Percentiles rank a stretch among this genome's conserved stretches.
phyloP scores from a whole-genome alignment of 2,888 invertebrate genomes.

The Andrena dorsata region DNA sequence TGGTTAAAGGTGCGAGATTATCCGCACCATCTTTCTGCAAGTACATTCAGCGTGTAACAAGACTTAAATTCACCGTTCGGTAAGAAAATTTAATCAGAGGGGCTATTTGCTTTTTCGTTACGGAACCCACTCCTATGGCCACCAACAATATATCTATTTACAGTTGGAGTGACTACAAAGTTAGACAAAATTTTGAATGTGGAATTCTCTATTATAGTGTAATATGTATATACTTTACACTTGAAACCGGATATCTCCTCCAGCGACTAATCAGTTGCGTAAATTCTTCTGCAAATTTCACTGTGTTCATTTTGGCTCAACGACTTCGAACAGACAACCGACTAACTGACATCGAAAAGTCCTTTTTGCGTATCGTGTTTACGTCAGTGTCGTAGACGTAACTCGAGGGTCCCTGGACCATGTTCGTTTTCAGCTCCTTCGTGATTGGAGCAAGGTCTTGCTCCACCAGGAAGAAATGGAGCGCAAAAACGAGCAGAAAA shows the following conservation, averaged over 20 bases:
- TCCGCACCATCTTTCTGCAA: slow-evolving; percentile 4
- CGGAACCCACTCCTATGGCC: no score
- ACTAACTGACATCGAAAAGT: slow-evolving; percentile 20
- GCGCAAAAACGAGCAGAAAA: slow-evolving; percentile 1
- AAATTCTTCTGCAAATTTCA: slow-evolving; percentile 67
- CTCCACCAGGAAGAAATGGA: not conserved
- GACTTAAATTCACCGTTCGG: no score
- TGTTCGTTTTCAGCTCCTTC: no score
- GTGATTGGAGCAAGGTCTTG: no score
- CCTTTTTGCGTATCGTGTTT: slow-evolving; percentile 34
- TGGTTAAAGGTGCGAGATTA: slow-evolving; percentile 21
- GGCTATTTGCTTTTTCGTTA: no score
- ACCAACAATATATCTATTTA: no score
- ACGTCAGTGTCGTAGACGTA: slow-evolving; percentile 19
- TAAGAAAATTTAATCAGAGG: no score
- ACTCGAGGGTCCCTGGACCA: not conserved
- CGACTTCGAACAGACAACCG: no score
- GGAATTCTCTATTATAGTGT: no score
- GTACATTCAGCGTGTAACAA: not conserved
- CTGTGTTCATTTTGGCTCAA: slow-evolving; percentile 41
- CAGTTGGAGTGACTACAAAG: no score
- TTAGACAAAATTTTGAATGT: no score
- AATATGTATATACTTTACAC: slow-evolving; percentile 33
- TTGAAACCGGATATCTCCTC: slow-evolving; percentile 18
- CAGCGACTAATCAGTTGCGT: slow-evolving; percentile 59